Conservation (phyloP, 2,113 vertebrate genomes). For the Corythornis madagascariensis region DNA sequence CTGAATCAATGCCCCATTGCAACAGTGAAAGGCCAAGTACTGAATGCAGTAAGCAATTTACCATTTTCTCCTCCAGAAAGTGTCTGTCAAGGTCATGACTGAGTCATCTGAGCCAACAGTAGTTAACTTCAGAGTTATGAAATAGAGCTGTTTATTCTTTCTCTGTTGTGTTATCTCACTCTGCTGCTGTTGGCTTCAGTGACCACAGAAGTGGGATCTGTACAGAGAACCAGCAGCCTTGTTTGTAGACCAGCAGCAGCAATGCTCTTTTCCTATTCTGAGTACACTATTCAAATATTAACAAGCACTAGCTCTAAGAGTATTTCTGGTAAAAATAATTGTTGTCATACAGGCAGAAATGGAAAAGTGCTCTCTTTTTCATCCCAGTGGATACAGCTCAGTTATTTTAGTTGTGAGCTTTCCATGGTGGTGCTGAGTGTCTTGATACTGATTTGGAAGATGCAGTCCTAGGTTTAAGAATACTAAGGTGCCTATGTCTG, state of each 20-base stretch:
- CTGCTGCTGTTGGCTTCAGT: neutral
- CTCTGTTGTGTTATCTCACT: neutral
- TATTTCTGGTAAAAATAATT: neutral
- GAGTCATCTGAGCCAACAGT: neutral
- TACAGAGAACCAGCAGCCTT: neutral
- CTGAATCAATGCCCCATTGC: neutral
- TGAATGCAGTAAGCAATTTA: neutral
- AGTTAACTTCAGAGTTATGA: neutral
- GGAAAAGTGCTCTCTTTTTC: neutral
- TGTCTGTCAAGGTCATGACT: neutral
- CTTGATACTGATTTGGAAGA: neutral
- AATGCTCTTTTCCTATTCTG: fast-evolving
- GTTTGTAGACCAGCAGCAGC: neutral
- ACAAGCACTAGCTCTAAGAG: neutral
- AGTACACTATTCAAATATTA: neutral
- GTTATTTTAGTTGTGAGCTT: neutral
- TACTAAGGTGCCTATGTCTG: neutral
- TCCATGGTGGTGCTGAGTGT: neutral
- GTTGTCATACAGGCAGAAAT: neutral
- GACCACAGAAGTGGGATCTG: neutral
- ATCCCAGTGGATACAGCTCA: neutral
- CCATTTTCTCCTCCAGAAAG: neutral
- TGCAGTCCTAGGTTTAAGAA: neutral
- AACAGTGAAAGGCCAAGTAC: neutral
- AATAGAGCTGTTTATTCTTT: conserved; percentile 6